Evolutionary conservation across 2,888 invertebrate genomes (phyloP), one percentile per base, ranked within the genome.

Genomic region (Romanomermis culicivorax): DNA sequence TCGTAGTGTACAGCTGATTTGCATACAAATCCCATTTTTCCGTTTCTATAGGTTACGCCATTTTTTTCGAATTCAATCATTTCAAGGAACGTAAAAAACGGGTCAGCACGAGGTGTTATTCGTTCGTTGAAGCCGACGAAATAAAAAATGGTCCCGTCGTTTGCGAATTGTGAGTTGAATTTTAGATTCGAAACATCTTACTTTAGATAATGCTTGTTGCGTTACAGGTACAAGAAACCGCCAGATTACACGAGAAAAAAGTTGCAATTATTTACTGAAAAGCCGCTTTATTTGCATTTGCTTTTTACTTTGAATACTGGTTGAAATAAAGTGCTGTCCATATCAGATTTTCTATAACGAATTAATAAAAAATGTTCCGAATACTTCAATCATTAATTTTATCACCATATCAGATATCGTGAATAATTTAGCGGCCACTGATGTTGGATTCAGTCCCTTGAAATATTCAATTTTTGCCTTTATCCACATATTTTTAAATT

Each of bases 51-150:
- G 69, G 65, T 47, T 67, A 64, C 64, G 68, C 66, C 36, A 60
- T 69, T 30, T 68, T 68, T 62, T 68, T 69, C 63, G 69, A 69
- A 58, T 65, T 69, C 57, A 67, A 67, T 53, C 69, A 69, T 58
- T 69, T 62, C 59, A 69, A 69, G 58, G 68, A 67, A 23, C 65
- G 65, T 61, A 68, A 69, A 57, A 60, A 62, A 29, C 57, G 55
- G 27, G 60, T 64, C 29, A 68, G 67, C 58, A 66, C 64, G 1
- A 61, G 65, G 54, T 69, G 68, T 56, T 69, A 67, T 66, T 59
- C 67, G 20, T 64, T 67, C 55, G 61, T 69, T 60, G 69, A 69
- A 57, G 61, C 60, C 53, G 68, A 68, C 58, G 68, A 69, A 56
- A 65, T 69, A 36, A 67, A 65, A 57, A 65, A 66, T 4, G 68